Evolutionary conservation across 2,113 vertebrate species (phyloP).

Genomic region (Pithys albifrons): DNA sequence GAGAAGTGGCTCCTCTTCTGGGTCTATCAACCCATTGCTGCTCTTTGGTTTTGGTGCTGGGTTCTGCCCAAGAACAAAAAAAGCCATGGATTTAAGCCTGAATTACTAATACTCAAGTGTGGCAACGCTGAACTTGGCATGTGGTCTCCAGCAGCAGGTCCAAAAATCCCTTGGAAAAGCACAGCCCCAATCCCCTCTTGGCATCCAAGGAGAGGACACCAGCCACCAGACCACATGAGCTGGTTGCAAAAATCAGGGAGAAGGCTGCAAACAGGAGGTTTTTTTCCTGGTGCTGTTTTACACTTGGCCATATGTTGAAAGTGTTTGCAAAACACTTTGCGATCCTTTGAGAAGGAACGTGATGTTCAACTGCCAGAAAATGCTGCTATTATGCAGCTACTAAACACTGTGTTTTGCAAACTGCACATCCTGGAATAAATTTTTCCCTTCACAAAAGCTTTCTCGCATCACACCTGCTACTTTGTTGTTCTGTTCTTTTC

Average conservation of each 20-base stretch:
- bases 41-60: background rate
- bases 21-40: background rate
- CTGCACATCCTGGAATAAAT: conserved; percentile 29
- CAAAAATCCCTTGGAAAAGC: background rate
- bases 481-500: background rate
- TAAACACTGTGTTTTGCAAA: conserved; percentile 53
- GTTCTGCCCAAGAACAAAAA: background rate
- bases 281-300: background rate
- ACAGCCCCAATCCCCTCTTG: background rate
- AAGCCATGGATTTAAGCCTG: background rate
- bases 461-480: background rate
- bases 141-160: background rate
- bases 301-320: conserved; percentile 37
- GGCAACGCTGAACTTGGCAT: background rate
- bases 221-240: background rate
- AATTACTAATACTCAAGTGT: background rate
- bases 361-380: conserved; percentile 47
- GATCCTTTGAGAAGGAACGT: conserved; percentile 37
- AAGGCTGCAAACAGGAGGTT: background rate
- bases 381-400: conserved; percentile 34
- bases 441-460: conserved; percentile 18
- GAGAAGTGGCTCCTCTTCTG: background rate
- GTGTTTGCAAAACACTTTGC: conserved; percentile 35
- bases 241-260: background rate
- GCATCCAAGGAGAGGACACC: background rate